These are phyloP conservation scores for Hydrotaea diabolus DNA, from an alignment of 2,888 invertebrate genomes.

Conservation along the genomic window DNA sequence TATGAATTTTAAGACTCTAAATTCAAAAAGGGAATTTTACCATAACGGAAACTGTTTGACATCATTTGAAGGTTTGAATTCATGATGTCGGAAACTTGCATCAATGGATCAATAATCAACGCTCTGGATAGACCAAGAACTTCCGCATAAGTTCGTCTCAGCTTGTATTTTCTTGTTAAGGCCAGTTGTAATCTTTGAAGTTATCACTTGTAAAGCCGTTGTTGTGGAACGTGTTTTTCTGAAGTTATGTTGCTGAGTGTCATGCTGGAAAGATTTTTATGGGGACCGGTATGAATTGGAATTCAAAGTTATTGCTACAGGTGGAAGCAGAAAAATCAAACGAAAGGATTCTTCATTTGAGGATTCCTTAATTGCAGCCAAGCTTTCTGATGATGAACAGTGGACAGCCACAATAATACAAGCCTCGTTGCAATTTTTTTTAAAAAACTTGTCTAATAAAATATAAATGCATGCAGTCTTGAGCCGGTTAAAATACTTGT, in stretches of 20 bases:
- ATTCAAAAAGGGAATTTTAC: background rate
- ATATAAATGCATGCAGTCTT: no score
- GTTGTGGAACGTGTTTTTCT: background rate
- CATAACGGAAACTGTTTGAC: background rate
- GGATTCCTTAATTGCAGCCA: no score
- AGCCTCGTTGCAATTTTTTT: no score
- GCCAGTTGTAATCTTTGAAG: background rate
- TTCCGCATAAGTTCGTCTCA: background rate
- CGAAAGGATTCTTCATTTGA: background rate
- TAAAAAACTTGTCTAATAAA: no score
- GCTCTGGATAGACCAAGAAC: background rate
- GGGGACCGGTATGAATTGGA: background rate
- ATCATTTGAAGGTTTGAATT: background rate
- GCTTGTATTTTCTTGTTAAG: background rate
- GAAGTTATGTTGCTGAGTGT: background rate
- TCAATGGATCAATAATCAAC: background rate
- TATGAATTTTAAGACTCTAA: background rate
- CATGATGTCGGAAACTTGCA: background rate
- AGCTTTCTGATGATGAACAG: no score
- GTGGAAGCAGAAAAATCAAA: background rate
- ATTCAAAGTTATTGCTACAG: background rate
- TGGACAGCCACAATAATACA: no score
- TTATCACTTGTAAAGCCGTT: background rate
- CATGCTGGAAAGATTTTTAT: background rate
- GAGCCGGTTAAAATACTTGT: no score